Percentiles rank a stretch among this genome's conserved stretches.
Evolutionary conservation across 64 coral and sea anemone genomes (phyloP).

Genomic region (Montipora efflorescens): DNA sequence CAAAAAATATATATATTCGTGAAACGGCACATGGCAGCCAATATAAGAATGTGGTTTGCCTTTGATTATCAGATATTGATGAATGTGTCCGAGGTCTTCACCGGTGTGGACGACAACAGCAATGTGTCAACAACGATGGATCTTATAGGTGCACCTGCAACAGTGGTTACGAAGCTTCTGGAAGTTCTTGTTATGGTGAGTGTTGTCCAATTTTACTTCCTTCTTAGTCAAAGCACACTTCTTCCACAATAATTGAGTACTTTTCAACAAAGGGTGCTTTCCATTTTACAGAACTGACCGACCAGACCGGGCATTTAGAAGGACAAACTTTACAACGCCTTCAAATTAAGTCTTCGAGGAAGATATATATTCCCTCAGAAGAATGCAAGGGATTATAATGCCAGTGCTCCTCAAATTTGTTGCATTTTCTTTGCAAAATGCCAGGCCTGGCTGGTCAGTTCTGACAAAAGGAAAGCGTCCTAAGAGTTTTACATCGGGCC

Average conservation of each 20-base stretch:
- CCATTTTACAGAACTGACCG: too few relatives aligned
- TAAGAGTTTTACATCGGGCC: too few relatives aligned
- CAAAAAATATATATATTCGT: not conserved
- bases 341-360: too few relatives aligned
- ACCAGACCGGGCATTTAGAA: too few relatives aligned
- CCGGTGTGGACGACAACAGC: constrained; percentile 5
- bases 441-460: too few relatives aligned
- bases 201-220: not conserved
- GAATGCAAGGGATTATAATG: too few relatives aligned
- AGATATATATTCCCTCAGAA: too few relatives aligned
- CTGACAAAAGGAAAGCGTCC: too few relatives aligned
- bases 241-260: not conserved
- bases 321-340: too few relatives aligned
- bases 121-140: constrained; percentile 41
- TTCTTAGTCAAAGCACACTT: not conserved
- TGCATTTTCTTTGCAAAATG: too few relatives aligned
- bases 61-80: constrained; percentile 29
- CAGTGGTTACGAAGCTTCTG: constrained; percentile 27
- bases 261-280: too few relatives aligned
- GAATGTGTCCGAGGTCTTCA: constrained; percentile 24
- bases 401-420: too few relatives aligned
- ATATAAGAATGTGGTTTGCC: not conserved
- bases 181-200: constrained; percentile 40
- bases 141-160: constrained; percentile 32
- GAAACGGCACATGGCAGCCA: not conserved